These are phyloP conservation scores for Sepiola atlantica DNA, from an alignment of 2,888 invertebrate species.

Conservation along the genomic window DNA sequence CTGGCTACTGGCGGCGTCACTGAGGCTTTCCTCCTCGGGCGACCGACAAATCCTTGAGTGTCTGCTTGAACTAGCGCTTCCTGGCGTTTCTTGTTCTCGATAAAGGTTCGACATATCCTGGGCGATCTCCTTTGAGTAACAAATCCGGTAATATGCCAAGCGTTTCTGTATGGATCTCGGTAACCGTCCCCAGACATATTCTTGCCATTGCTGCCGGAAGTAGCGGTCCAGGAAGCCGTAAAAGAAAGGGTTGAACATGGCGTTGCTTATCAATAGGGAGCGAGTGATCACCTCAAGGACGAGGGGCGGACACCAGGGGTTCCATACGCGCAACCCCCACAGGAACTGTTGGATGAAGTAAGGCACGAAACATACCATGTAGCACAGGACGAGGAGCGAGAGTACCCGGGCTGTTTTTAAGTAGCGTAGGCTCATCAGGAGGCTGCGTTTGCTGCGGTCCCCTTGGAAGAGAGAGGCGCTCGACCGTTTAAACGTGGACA, in stretches of 20 bases:
- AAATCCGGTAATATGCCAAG: not conserved
- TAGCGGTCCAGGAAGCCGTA: slow-evolving; percentile 36
- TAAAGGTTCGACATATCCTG: slow-evolving; percentile 43
- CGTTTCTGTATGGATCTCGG: slow-evolving; percentile 1
- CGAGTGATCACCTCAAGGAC: slow-evolving; percentile 35
- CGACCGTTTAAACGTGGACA: slow-evolving; percentile 10
- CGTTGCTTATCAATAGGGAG: slow-evolving; percentile 22
- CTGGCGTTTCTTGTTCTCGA: slow-evolving; percentile 6
- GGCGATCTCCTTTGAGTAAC: slow-evolving; percentile 35
- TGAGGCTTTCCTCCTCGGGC: slow-evolving; percentile 34
- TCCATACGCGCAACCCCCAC: slow-evolving; percentile 41
- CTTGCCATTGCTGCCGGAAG: slow-evolving; percentile 35
- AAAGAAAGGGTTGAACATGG: slow-evolving; percentile 42
- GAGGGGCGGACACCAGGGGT: slow-evolving; percentile 38
- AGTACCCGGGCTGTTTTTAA: slow-evolving; percentile 37
- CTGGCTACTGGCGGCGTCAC: not conserved
- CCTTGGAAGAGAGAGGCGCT: not conserved
- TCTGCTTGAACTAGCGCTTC: not conserved
- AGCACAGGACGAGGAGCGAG: slow-evolving; percentile 1
- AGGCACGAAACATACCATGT: slow-evolving; percentile 23
- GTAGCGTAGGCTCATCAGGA: not conserved
- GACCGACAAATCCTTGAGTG: slow-evolving; percentile 36
- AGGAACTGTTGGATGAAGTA: slow-evolving; percentile 43
- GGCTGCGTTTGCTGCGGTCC: not conserved
- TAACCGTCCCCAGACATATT: not conserved